Conservation (phyloP, 1,140 invertebrate species). For the Centruroides sculpturatus region DNA sequence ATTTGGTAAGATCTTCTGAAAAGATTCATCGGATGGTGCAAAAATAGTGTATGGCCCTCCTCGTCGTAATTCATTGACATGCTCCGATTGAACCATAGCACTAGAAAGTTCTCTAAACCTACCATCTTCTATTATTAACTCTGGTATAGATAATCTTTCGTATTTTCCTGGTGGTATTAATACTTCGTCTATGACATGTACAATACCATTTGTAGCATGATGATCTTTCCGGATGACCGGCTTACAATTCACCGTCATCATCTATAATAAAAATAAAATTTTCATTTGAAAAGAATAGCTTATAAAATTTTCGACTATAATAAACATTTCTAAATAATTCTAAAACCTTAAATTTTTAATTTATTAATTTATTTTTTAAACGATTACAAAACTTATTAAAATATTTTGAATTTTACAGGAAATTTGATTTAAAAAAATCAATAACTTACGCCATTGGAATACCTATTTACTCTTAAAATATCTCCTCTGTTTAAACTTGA, state of each 20-base stretch:
- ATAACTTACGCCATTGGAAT: constrained; percentile 32
- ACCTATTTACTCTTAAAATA: constrained; percentile 36
- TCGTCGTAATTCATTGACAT: constrained; percentile 8
- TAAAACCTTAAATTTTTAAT: too few relatives aligned
- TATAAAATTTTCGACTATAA: too few relatives aligned
- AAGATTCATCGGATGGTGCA: constrained; percentile 36
- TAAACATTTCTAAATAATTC: too few relatives aligned
- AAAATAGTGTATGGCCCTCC: constrained; percentile 37
- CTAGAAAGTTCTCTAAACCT: constrained; percentile 8
- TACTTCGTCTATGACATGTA: constrained; percentile 37
- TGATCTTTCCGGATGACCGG: constrained; percentile 29
- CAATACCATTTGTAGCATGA: constrained; percentile 36
- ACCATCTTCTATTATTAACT: constrained; percentile 10
- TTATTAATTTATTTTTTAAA: too few relatives aligned
- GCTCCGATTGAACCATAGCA: constrained; percentile 9
- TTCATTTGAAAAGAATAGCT: too few relatives aligned
- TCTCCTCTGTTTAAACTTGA: constrained; percentile 24
- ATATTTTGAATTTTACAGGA: too few relatives aligned
- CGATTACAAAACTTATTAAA: too few relatives aligned
- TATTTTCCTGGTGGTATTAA: constrained; percentile 28
- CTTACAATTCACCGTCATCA: constrained; percentile 32
- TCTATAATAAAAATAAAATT: not conserved
- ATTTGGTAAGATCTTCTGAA: constrained; percentile 26
- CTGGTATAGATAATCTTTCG: not conserved
- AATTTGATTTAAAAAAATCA: too few relatives aligned